phyloP scores from a whole-genome alignment of 1,140 invertebrate species.

The Heliothis virescens region DNA sequence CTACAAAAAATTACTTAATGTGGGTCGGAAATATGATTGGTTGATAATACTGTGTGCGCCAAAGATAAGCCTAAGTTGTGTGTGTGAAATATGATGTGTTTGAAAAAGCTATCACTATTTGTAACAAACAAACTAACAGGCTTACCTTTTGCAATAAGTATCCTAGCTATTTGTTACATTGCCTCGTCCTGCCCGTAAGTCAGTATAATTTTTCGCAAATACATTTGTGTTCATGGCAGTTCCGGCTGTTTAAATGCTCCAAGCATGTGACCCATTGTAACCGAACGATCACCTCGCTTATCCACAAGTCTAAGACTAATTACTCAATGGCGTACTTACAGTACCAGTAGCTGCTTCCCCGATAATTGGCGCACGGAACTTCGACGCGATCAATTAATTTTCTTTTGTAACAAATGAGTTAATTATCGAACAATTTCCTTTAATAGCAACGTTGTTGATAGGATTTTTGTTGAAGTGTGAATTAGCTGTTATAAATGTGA shows the following conservation, averaged over 20 bases:
- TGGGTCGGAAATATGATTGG: no score
- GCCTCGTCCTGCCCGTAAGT: no score
- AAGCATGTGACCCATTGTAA: conserved; percentile 68
- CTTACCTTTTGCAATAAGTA: no score
- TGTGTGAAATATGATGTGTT: no score
- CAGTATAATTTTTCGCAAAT: no score
- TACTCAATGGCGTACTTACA: conserved; percentile 62
- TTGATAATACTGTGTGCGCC: no score
- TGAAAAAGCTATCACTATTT: no score
- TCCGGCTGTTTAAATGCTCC: neutral
- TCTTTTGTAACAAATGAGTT: conserved; percentile 25
- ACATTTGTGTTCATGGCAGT: no score
- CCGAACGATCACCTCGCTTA: conserved; percentile 70
- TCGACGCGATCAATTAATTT: conserved; percentile 42
- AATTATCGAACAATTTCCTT: conserved; percentile 9
- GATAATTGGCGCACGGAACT: conserved; percentile 52
- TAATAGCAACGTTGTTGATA: neutral
- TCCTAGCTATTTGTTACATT: no score
- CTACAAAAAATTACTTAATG: no score
- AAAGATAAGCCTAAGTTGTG: no score
- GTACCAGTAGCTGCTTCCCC: conserved; percentile 61
- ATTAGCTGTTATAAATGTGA: conserved; percentile 13
- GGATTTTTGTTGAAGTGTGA: conserved; percentile 23
- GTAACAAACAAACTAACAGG: no score
- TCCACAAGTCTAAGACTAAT: conserved; percentile 71